These are phyloP conservation scores for Scaptomyza flava DNA, from an alignment of 2,888 invertebrate species.

Conservation along the genomic window DNA sequence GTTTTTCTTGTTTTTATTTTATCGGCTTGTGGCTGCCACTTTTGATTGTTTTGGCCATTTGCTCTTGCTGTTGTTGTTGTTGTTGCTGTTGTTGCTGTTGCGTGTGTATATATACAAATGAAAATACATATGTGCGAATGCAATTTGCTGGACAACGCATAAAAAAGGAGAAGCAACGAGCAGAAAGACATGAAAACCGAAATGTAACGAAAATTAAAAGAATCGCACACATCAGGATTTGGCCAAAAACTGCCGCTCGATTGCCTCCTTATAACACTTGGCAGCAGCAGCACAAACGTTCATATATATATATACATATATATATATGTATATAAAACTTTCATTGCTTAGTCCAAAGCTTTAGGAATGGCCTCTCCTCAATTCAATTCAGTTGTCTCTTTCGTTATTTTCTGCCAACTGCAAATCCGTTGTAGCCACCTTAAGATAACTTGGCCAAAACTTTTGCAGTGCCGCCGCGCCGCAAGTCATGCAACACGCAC, in stretches of 20 bases:
- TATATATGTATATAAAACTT: slow-evolving; percentile 41
- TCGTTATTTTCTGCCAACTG: slow-evolving; percentile 1
- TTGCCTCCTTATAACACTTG: slow-evolving; percentile 71
- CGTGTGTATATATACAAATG: slow-evolving; percentile 2
- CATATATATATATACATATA: slow-evolving; percentile 8
- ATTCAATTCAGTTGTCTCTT: neutral
- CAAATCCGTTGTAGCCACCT: slow-evolving; percentile 57
- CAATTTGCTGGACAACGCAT: slow-evolving; percentile 46
- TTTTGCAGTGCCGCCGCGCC: slow-evolving; percentile 34
- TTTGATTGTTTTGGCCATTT: slow-evolving; percentile 76
- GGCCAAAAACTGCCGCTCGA: slow-evolving; percentile 64
- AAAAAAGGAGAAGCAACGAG: neutral
- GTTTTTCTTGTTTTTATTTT: slow-evolving; percentile 42
- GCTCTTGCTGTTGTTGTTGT: slow-evolving; percentile 25
- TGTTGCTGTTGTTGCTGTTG: slow-evolving; percentile 41
- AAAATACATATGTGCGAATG: slow-evolving; percentile 17
- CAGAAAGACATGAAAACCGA: slow-evolving; percentile 47
- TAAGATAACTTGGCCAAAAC: slow-evolving; percentile 53
- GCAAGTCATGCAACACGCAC: slow-evolving; percentile 39
- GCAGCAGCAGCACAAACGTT: slow-evolving; percentile 42
- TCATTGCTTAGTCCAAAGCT: slow-evolving; percentile 56
- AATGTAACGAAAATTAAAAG: slow-evolving; percentile 68
- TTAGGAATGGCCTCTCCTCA: slow-evolving; percentile 1
- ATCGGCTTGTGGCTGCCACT: slow-evolving; percentile 71
- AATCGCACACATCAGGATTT: slow-evolving; percentile 42